Conservation (phyloP, 2,888 invertebrate genomes). For the Tiliacea aurago region DNA sequence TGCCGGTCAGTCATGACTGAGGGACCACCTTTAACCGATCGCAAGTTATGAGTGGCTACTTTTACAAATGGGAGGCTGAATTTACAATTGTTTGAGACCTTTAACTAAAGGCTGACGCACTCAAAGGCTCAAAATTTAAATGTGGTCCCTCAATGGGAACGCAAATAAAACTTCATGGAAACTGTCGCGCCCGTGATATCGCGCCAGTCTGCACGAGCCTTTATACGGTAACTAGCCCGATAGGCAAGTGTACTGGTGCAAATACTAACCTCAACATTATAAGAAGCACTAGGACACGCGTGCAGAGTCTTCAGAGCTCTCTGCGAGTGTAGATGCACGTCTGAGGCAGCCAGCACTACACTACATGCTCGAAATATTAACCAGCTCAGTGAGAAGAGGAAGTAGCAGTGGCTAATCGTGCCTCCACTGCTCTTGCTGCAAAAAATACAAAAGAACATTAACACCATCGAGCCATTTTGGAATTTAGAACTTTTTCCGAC, state of each 20-base stretch:
- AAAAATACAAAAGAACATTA: not conserved
- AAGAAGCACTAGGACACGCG: conserved; percentile 88
- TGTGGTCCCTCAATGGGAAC: too few species aligned
- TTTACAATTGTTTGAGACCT: too few species aligned
- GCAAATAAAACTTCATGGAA: too few species aligned
- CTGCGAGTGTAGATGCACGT: conserved; percentile 89
- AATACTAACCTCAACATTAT: conserved; percentile 90
- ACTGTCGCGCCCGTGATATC: too few species aligned
- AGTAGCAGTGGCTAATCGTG: conserved; percentile 89
- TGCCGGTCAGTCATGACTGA: too few species aligned
- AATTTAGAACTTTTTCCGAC: not conserved
- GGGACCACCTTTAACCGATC: too few species aligned
- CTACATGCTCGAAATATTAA: conserved; percentile 91
- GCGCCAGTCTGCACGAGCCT: too few species aligned
- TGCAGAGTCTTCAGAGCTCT: conserved; percentile 83
- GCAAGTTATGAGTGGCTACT: too few species aligned
- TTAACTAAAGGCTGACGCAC: too few species aligned
- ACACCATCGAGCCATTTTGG: not conserved
- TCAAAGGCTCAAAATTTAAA: too few species aligned
- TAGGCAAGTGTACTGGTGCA: not conserved
- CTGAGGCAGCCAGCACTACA: conserved; percentile 91
- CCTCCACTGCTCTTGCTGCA: conserved; percentile 74
- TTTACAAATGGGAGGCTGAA: too few species aligned
- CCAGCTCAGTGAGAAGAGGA: conserved; percentile 92
- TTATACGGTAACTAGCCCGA: not conserved